phyloP scores from a whole-genome alignment of 2,888 invertebrate genomes.

The Nemotelus pantherinus region DNA sequence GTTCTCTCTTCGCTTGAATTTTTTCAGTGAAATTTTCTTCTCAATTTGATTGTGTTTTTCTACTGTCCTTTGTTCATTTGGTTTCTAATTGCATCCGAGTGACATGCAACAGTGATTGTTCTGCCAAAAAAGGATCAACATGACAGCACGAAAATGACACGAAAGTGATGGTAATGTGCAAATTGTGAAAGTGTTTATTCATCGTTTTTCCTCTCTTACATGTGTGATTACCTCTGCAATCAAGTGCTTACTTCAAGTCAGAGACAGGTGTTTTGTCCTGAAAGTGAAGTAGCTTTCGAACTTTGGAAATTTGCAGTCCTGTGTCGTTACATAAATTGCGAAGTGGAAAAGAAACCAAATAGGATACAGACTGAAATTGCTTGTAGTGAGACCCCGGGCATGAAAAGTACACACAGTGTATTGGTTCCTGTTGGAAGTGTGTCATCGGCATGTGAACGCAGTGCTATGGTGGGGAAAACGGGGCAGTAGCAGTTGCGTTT shows the following conservation, averaged over 20 bases:
- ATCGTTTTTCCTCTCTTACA: slow-evolving; percentile 14
- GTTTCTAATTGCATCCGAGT: neutral
- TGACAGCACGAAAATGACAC: neutral
- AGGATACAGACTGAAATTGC: neutral
- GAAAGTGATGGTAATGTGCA: slow-evolving; percentile 9
- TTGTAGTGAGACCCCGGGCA: slow-evolving; percentile 33
- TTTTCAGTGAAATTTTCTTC: slow-evolving; percentile 5
- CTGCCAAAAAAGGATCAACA: neutral
- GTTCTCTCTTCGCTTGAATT: neutral
- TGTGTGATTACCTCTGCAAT: neutral
- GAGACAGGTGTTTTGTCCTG: too few species aligned
- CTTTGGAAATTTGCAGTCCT: neutral
- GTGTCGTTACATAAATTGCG: slow-evolving; percentile 12
- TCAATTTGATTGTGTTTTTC: neutral
- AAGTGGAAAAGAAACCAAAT: slow-evolving; percentile 6
- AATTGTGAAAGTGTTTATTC: neutral
- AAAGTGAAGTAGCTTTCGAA: too few species aligned
- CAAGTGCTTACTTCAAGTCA: too few species aligned
- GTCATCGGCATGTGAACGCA: slow-evolving; percentile 26
- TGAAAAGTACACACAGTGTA: slow-evolving; percentile 13
- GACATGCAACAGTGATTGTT: neutral
- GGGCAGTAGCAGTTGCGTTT: neutral
- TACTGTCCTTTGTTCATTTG: slow-evolving; percentile 11
- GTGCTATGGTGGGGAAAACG: neutral
- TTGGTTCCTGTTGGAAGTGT: slow-evolving; percentile 36